These are phyloP conservation scores for Corvus cornix DNA, from an alignment of 2,113 vertebrate species.

Conservation along the genomic window DNA sequence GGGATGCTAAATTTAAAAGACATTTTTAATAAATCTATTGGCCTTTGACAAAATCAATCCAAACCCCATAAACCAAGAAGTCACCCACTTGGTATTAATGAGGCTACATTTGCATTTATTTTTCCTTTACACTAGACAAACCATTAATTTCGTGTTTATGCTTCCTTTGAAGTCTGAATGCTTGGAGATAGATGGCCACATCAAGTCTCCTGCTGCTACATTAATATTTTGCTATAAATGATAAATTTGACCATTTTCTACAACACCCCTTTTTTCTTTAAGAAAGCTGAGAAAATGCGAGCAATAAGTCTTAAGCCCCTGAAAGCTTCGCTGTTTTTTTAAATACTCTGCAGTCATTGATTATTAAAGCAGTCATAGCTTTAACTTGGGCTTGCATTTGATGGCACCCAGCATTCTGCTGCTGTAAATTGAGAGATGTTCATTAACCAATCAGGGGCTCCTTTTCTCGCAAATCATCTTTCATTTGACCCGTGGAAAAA, in stretches of 20 bases:
- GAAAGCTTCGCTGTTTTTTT: slow-evolving; percentile 73
- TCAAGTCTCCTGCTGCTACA: slow-evolving; percentile 84
- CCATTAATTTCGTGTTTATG: slow-evolving; percentile 85
- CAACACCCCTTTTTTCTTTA: slow-evolving; percentile 81
- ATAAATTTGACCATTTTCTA: slow-evolving; percentile 84
- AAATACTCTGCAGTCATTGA: slow-evolving; percentile 74
- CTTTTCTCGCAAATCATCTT: neutral
- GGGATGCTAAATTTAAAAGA: slow-evolving; percentile 84
- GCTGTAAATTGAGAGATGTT: slow-evolving; percentile 52
- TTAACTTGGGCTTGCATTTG: slow-evolving; percentile 69
- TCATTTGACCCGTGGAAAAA: neutral
- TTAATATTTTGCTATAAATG: slow-evolving; percentile 85
- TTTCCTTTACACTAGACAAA: slow-evolving; percentile 84
- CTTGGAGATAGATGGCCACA: slow-evolving; percentile 82
- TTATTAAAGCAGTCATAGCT: slow-evolving; percentile 78
- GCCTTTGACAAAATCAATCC: slow-evolving; percentile 87
- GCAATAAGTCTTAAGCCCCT: slow-evolving; percentile 80
- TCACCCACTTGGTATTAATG: slow-evolving; percentile 86
- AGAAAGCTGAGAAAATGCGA: slow-evolving; percentile 80
- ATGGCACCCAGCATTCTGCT: slow-evolving; percentile 62
- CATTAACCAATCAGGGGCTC: slow-evolving; percentile 42
- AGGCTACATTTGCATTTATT: slow-evolving; percentile 85
- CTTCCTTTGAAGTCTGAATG: slow-evolving; percentile 83
- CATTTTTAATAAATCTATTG: slow-evolving; percentile 85
- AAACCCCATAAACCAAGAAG: slow-evolving; percentile 85